A percentile compares a stretch with the other conserved stretches of the same genome.
Evolutionary conservation across 2,797 vertebrate species (phyloP).

Genomic region (Enteromius treurensis): DNA sequence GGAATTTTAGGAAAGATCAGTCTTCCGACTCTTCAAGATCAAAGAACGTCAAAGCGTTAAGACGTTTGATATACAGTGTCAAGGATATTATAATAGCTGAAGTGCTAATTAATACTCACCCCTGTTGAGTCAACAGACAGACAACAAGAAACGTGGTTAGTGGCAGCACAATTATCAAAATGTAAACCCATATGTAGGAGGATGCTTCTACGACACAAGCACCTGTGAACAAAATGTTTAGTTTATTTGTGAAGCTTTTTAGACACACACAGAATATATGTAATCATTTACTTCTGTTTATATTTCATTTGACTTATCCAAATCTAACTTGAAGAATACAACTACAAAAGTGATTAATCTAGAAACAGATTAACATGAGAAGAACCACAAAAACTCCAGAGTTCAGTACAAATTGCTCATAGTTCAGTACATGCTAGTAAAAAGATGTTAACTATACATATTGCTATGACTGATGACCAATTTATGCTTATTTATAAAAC

Average conservation of each 20-base stretch:
- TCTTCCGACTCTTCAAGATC: conserved; percentile 68
- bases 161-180: conserved; percentile 61
- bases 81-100: conserved; percentile 12
- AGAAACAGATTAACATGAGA: neutral
- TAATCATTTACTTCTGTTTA: neutral
- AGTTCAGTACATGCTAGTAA: neutral
- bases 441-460: neutral
- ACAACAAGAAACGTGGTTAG: conserved; percentile 57
- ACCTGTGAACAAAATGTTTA: conserved; percentile 61
- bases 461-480: neutral
- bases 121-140: conserved; percentile 65
- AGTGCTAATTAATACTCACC: conserved; percentile 65
- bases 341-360: neutral
- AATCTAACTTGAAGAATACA: neutral
- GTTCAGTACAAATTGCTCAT: neutral
- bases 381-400: neutral
- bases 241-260: conserved; percentile 1
- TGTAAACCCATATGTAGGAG: conserved; percentile 48
- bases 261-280: neutral
- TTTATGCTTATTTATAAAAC: neutral
- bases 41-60: conserved; percentile 33
- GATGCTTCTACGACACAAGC: conserved; percentile 58
- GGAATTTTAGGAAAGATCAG: conserved; percentile 75
- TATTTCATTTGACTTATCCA: neutral
- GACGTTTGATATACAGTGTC: neutral